Evolutionary conservation across 1,140 invertebrate species (phyloP), one percentile per base, ranked within the genome.

Genomic region (Plutomurus gul): DNA sequence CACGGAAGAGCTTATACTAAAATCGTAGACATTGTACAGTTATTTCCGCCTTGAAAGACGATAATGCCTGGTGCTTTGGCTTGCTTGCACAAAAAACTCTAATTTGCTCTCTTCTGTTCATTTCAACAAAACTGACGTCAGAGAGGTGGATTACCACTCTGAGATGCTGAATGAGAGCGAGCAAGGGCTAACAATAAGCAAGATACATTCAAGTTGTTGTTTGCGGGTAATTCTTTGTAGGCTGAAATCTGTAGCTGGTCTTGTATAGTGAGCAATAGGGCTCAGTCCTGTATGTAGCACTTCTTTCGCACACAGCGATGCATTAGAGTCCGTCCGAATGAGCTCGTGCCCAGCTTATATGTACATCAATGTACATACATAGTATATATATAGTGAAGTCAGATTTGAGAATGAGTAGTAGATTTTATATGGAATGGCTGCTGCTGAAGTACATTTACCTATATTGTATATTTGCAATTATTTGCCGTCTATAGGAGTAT

Each of bases 311-410:
- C 30, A 60, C 33, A 33, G n/a, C 4, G 27, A 10, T 16, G n/a
- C 27, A 36, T 30, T 33, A 65, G 27, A 65, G 56, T 65, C 56
- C 27, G 56, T 65, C 56, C 30, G 56, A 65, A 65, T 65, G 56
- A 65, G 56, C 56, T 33, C 11, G 56, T n/a, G n/a, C n/a, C n/a
- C n/a, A n/a, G n/a, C 11, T 8, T 43, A 43, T 43, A 13, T 43
- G 10, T 43, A n/a, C 10, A 43, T n/a, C n/a, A 13, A 1, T 43
- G n/a, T 43, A 43, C 39, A 43, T 13, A 10, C n/a, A 43, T n/a
- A 43, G 39, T 8, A 43, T 2, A 10, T 43, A 43, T 43, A 43
- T 43, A 3, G 39, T n/a, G n/a, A n/a, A n/a, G n/a, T n/a, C n/a
- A n/a, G n/a, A n/a, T n/a, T n/a, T n/a, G n/a, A n/a, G n/a, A n/a